These are phyloP conservation scores for Procambarus clarkii DNA, from an alignment of 1,140 invertebrate genomes.

Conservation along the genomic window DNA sequence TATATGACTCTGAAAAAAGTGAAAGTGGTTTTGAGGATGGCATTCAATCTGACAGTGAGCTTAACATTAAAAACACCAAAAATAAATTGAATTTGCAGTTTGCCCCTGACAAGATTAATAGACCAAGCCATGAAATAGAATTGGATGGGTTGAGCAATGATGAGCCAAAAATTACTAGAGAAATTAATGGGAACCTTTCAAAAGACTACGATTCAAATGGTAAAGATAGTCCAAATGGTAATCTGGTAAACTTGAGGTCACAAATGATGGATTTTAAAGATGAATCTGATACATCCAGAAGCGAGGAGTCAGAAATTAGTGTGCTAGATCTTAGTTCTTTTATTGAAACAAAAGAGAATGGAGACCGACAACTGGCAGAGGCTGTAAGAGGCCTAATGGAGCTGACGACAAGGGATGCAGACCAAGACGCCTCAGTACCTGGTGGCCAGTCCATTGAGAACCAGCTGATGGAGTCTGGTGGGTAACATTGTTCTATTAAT, in stretches of 20 bases:
- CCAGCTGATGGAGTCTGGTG: conserved; percentile 52
- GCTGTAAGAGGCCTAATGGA: conserved; percentile 52
- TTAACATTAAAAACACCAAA: conserved; percentile 67
- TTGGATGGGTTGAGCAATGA: conserved; percentile 38
- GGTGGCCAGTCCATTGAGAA: conserved; percentile 12
- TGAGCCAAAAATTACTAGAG: conserved; percentile 54
- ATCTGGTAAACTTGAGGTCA: conserved; percentile 24
- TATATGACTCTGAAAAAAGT: conserved; percentile 59
- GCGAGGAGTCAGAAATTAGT: conserved; percentile 68
- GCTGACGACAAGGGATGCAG: conserved; percentile 36
- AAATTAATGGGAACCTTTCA: conserved; percentile 65
- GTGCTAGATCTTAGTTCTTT: conserved; percentile 60
- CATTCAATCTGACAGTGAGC: conserved; percentile 60
- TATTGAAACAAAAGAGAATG: conserved; percentile 65
- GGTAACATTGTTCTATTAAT: background rate
- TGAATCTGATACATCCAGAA: conserved; percentile 62
- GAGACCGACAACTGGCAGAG: conserved; percentile 54
- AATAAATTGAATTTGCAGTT: conserved; percentile 67
- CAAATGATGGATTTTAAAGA: conserved; percentile 53
- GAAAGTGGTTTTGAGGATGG: conserved; percentile 67
- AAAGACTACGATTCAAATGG: conserved; percentile 39
- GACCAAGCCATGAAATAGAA: conserved; percentile 50
- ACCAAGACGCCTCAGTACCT: background rate
- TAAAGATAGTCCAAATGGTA: conserved; percentile 40
- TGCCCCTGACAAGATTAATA: conserved; percentile 64